Base-by-base conservation (phyloP, 2,797 vertebrate species). In the Pangasius larnaudii region DNA sequence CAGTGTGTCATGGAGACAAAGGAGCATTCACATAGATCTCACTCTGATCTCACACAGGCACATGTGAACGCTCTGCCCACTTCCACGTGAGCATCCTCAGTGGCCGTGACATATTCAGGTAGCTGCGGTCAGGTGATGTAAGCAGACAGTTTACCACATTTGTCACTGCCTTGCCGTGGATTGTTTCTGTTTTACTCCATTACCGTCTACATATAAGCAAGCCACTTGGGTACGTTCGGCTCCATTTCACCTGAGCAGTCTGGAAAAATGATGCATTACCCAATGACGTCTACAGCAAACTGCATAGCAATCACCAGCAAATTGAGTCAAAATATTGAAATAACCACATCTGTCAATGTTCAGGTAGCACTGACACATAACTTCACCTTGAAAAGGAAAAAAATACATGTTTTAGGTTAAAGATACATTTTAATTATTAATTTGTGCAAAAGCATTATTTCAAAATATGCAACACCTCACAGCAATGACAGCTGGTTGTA, bases 1-100 rank as follows among this genome's bases (percentile, higher is more conserved):
- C 90, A 88, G 87, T 91, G 84, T 89, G 86, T 91, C 65, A 88
- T 58, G 39, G 16, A 46, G 67, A 91, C 79, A 89, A 88, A 86
- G 33, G 22, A 82, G 51, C 33, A 88, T 90, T 92, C 88, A 89
- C 27, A 7, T 13, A 51, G 87, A 24, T 49, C 58, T 84, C 58
- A 58, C 89, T 89, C 79, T 90, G 85, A 89, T 88, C 82, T 80
- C 53, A 58, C 39, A 56, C 86, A 82, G 56, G 74, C 42, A 80
- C 69, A 89, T 75, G 85, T 79, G 89, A 84, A 61, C n/a, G 9
- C 24, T 85, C 85, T 81, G 56, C 6, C 19, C 56, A 39, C 56
- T 9, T 80, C 61, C 69, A 84, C 69, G 42, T 86, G 85, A 89
- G 46, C 24, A 24, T 5, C 67, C 85, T 77, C 53, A 36, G 30